These are phyloP conservation scores for Nycteola revayana DNA, from an alignment of 2,888 invertebrate genomes.

Conservation along the genomic window DNA sequence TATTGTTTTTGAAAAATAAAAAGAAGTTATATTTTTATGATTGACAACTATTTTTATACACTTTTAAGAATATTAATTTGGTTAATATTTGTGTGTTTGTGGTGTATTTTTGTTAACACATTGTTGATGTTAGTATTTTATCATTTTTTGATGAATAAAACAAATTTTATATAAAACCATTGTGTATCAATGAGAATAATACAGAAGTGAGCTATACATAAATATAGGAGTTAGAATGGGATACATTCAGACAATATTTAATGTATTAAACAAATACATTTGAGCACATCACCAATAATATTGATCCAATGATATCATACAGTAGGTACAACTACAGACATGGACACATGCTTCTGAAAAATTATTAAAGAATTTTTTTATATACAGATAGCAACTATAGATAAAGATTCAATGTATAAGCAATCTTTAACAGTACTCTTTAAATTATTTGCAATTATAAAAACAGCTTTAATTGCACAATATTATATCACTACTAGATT, in stretches of 20 bases:
- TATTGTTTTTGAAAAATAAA: neutral
- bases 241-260: constrained; percentile 57
- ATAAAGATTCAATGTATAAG: too few species aligned
- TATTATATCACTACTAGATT: constrained; percentile 41
- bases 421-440: too few species aligned
- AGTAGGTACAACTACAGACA: too few species aligned
- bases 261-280: constrained; percentile 24
- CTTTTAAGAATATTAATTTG: neutral
- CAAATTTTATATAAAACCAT: constrained; percentile 64
- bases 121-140: too few species aligned
- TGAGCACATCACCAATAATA: constrained; percentile 38
- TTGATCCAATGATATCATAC: neutral
- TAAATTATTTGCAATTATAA: too few species aligned
- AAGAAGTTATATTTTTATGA: too few species aligned
- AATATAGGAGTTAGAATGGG: constrained; percentile 62
- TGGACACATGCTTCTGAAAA: too few species aligned
- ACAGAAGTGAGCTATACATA: constrained; percentile 77
- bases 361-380: too few species aligned
- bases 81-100: neutral
- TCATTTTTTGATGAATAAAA: too few species aligned
- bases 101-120: too few species aligned
- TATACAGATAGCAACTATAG: too few species aligned
- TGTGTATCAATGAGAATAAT: constrained; percentile 78
- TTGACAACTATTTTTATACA: constrained; percentile 1
- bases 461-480: constrained; percentile 46